phyloP scores from a whole-genome alignment of 2,888 invertebrate species.

The Drosophila subquinaria region DNA sequence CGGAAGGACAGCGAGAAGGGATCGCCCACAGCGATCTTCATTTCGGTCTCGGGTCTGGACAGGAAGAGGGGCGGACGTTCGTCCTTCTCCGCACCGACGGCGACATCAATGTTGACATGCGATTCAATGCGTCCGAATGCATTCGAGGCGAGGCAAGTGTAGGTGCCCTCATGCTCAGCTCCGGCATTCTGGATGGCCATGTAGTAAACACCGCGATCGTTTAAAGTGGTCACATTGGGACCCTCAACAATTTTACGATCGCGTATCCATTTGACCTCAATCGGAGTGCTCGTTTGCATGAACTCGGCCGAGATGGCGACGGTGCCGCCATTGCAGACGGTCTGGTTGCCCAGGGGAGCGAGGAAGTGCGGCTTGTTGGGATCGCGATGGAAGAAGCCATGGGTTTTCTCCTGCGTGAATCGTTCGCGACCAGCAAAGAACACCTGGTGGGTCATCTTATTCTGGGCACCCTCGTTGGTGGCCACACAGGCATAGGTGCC shows the following conservation, averaged over 20 bases:
- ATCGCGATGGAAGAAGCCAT: slow-evolving; percentile 85
- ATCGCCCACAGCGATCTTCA: slow-evolving; percentile 91
- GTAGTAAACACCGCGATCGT: slow-evolving; percentile 90
- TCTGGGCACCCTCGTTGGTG: slow-evolving; percentile 90
- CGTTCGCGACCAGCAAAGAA: slow-evolving; percentile 87
- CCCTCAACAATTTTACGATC: slow-evolving; percentile 88
- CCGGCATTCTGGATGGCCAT: slow-evolving; percentile 90
- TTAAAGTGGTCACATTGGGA: slow-evolving; percentile 89
- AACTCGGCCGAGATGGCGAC: slow-evolving; percentile 92
- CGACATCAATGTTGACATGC: slow-evolving; percentile 90
- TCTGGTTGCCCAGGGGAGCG: slow-evolving; percentile 89
- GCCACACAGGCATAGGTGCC: slow-evolving; percentile 92
- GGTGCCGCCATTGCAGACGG: slow-evolving; percentile 91
- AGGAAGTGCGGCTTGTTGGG: slow-evolving; percentile 90
- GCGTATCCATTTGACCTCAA: slow-evolving; percentile 92
- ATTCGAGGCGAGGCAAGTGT: slow-evolving; percentile 91
- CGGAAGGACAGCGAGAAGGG: slow-evolving; percentile 94
- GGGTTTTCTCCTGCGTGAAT: slow-evolving; percentile 85
- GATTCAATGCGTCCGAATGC: slow-evolving; percentile 91
- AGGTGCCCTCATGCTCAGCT: slow-evolving; percentile 90
- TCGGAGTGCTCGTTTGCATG: slow-evolving; percentile 89
- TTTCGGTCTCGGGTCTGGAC: slow-evolving; percentile 91
- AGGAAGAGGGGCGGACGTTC: slow-evolving; percentile 90
- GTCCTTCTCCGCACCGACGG: slow-evolving; percentile 88
- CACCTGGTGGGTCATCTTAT: slow-evolving; percentile 91